Base-by-base conservation (phyloP, 2,797 vertebrate genomes). In the Microctenopoma lineatum region DNA sequence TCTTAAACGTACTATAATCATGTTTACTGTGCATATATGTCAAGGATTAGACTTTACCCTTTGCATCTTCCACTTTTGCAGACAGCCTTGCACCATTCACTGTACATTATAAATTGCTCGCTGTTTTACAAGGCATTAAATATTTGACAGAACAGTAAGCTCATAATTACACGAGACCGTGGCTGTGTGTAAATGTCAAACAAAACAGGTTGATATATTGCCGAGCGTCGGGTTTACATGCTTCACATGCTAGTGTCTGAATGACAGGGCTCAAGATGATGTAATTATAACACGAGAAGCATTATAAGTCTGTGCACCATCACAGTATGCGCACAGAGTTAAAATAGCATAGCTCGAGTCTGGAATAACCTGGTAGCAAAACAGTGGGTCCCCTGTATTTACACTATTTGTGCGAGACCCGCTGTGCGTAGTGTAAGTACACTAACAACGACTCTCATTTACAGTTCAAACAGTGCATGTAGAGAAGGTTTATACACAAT, bases 171-270 rank as follows among this genome's bases (percentile, higher is more conserved):
- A 85, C 80, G 63, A 84, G 82, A 77, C 79, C 86, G 72, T 62
- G 79, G 81, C 78, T 77, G 79, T 83, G 80, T 90, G 71, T 94
- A 93, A 93, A 94, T 89, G 92, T 93, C 94, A 93, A 91, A 89
- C 88, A 70, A 79, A 90, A 85, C 68, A 72, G 83, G 85, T 77
- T 93, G 90, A 93, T 91, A 90, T 93, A 94, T 79, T 70, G 83
- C 87, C 66, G 48, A 71, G 81, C 64, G 77, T 87, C 63, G 83
- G 78, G 69, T 89, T 90, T 90, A 92, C 87, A 88, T 90, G 87
- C 83, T 80, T 84, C 64, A 88, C 88, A 84, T 90, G 84, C 87
- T 90, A 85, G 81, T 87, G 84, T 83, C 85, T 89, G 86, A 90
- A 88, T 90, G 89, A 90, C 90, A 92, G 63, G 87, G 67, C 80